phyloP scores from a whole-genome alignment of 2,113 vertebrate genomes.

The Antechinus flavipes region DNA sequence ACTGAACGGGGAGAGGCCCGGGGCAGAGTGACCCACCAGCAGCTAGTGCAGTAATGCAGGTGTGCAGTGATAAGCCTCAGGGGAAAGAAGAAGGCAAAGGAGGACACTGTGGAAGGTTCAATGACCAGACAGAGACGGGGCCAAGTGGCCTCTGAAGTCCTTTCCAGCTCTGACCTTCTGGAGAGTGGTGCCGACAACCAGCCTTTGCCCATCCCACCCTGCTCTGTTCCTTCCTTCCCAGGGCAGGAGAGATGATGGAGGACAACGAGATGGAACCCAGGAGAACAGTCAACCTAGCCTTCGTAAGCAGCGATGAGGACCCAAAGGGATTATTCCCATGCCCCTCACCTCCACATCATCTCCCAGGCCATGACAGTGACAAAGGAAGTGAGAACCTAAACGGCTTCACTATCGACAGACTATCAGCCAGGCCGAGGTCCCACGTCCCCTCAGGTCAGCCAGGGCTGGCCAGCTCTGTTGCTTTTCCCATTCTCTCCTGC shows the following conservation, averaged over 20 bases:
- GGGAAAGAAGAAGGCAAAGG: too few species aligned
- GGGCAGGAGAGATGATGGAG: neutral
- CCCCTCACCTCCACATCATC: neutral
- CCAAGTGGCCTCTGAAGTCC: too few species aligned
- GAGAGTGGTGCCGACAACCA: neutral
- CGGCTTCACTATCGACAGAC: neutral
- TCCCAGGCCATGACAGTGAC: neutral
- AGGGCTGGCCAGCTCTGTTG: neutral
- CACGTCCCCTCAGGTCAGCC: too few species aligned
- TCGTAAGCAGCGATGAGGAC: neutral
- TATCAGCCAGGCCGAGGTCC: neutral
- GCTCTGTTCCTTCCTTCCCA: neutral
- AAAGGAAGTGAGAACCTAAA: neutral
- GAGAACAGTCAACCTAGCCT: neutral
- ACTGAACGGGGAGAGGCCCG: too few species aligned
- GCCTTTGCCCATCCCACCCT: too few species aligned
- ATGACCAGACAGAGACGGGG: neutral
- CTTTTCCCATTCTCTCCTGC: neutral
- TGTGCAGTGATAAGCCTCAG: too few species aligned
- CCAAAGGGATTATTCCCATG: neutral
- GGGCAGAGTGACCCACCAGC: too few species aligned
- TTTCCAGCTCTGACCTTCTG: neutral
- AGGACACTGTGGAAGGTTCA: neutral
- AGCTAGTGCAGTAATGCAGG: too few species aligned
- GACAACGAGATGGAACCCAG: constrained; percentile 60